These are phyloP conservation scores for Heliconius himera DNA, from an alignment of 1,140 invertebrate species.

Conservation along the genomic window DNA sequence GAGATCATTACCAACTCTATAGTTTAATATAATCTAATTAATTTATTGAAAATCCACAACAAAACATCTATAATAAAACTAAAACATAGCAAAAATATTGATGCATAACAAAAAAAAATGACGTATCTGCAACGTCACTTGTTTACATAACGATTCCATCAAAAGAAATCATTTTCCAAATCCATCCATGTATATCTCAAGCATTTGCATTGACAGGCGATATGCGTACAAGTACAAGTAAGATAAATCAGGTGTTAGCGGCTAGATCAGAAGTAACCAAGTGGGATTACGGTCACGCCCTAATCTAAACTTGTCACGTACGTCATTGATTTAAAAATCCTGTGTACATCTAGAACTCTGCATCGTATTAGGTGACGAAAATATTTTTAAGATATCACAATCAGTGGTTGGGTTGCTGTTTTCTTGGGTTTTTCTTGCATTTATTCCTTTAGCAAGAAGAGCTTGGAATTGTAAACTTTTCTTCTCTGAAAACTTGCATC, in stretches of 20 bases:
- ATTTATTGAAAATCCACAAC: no score
- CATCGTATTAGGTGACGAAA: neutral
- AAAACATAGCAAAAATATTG: neutral
- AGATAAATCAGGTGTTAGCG: slow-evolving; percentile 13
- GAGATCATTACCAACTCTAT: no score
- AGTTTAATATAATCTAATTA: no score
- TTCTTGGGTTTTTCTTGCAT: neutral
- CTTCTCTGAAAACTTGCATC: no score
- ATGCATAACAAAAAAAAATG: neutral
- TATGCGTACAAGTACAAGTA: neutral
- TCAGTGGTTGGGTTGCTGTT: neutral
- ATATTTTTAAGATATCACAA: neutral
- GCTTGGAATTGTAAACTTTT: no score
- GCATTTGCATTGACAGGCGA: slow-evolving; percentile 8
- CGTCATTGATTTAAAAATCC: slow-evolving; percentile 12
- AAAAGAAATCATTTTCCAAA: neutral
- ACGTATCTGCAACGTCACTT: neutral
- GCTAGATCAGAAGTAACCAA: neutral
- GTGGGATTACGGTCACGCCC: slow-evolving; percentile 10
- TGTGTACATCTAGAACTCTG: neutral
- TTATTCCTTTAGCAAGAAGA: no score
- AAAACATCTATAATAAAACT: no score
- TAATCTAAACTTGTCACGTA: slow-evolving; percentile 3
- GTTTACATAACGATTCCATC: neutral
- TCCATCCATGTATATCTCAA: slow-evolving; percentile 2